Conservation (phyloP, 2,113 vertebrate genomes). For the Neopipo cinnamomea region DNA sequence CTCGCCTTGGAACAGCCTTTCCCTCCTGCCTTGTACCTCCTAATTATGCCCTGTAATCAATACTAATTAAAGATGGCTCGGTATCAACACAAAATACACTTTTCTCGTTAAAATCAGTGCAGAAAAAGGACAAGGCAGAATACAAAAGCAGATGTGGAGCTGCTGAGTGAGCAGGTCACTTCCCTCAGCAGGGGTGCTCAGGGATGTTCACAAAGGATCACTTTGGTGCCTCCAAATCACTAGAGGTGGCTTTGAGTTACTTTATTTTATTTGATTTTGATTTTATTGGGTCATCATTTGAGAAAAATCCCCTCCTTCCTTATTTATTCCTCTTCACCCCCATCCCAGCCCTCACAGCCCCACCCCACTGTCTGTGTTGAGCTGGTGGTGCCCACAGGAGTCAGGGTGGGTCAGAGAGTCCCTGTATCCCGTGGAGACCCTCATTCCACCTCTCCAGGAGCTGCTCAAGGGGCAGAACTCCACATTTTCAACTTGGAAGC, state of each 20-base stretch:
- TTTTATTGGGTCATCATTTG: neutral
- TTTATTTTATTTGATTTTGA: too few relatives aligned
- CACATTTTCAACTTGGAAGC: neutral
- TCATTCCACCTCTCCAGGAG: neutral
- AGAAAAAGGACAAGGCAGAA: rapidly evolving
- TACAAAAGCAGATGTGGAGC: neutral
- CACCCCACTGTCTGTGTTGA: neutral
- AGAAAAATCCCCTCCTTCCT: neutral
- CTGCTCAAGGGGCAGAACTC: neutral
- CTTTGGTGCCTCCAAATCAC: neutral
- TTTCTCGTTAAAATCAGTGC: neutral
- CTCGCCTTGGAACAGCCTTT: neutral
- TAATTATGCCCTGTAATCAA: neutral
- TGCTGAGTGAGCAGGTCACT: neutral
- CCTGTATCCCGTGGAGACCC: rapidly evolving
- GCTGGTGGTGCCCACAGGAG: neutral
- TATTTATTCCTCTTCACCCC: neutral
- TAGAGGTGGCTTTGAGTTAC: neutral
- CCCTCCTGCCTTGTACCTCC: neutral
- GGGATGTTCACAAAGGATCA: rapidly evolving
- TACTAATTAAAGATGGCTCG: neutral
- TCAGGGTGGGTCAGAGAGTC: neutral
- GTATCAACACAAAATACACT: neutral
- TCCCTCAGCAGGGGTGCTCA: neutral
- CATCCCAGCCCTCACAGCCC: neutral